Percentiles rank a stretch among this genome's conserved stretches.
These are phyloP conservation scores for Cyclopterus lumpus DNA, from an alignment of 2,797 vertebrate species.

Conservation along the genomic window DNA sequence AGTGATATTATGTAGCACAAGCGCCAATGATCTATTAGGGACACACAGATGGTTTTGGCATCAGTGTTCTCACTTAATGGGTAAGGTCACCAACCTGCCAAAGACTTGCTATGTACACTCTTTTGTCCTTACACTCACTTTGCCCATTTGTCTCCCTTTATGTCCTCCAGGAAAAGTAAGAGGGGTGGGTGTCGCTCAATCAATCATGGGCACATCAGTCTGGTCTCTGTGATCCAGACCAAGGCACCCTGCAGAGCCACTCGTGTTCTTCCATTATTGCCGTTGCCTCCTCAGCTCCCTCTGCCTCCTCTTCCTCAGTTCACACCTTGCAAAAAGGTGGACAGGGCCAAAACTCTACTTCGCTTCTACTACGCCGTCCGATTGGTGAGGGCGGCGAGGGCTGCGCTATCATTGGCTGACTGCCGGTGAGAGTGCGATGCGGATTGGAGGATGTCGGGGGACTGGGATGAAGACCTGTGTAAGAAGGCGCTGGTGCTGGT, in stretches of 20 bases:
- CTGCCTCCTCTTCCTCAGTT: slow-evolving; percentile 22
- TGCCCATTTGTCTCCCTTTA: slow-evolving; percentile 35
- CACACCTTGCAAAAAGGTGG: slow-evolving; percentile 67
- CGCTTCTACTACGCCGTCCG: slow-evolving; percentile 59
- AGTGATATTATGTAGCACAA: slow-evolving; percentile 17
- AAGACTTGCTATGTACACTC: slow-evolving; percentile 53
- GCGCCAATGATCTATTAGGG: slow-evolving; percentile 53
- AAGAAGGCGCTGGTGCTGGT: slow-evolving; percentile 90
- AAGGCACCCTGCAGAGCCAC: slow-evolving; percentile 50
- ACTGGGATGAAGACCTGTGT: slow-evolving; percentile 94
- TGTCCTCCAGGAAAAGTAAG: slow-evolving; percentile 62
- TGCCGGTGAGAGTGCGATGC: slow-evolving; percentile 85
- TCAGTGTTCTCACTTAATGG: slow-evolving; percentile 47
- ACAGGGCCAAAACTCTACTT: slow-evolving; percentile 59
- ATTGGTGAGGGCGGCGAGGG: slow-evolving; percentile 70
- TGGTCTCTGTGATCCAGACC: slow-evolving; percentile 65
- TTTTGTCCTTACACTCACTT: slow-evolving; percentile 39
- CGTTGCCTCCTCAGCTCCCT: not conserved
- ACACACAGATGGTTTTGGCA: slow-evolving; percentile 58
- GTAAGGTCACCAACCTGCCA: slow-evolving; percentile 61
- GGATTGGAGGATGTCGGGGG: slow-evolving; percentile 92
- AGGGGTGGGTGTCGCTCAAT: slow-evolving; percentile 56
- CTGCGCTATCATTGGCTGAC: slow-evolving; percentile 77
- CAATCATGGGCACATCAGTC: slow-evolving; percentile 58
- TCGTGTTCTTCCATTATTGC: slow-evolving; percentile 23